phyloP scores from a whole-genome alignment of 2,797 vertebrate species.

The Ficedula albicollis region DNA sequence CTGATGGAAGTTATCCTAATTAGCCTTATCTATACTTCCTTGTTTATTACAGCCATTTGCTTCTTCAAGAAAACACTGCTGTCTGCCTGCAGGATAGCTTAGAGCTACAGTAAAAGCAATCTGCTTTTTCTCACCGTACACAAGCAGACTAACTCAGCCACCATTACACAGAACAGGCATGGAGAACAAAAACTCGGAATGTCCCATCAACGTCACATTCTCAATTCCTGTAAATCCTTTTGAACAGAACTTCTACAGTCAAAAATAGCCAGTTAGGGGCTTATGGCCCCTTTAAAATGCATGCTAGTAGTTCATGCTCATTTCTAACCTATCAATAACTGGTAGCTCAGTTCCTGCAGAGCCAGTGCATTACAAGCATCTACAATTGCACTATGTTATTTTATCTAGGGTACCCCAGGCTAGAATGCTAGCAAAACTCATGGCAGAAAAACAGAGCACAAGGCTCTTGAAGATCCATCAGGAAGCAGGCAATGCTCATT shows the following conservation, averaged over 20 bases:
- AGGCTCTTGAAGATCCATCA: background rate
- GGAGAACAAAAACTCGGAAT: constrained; percentile 26
- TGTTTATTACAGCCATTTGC: constrained; percentile 54
- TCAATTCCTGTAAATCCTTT: background rate
- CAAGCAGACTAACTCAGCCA: constrained; percentile 5
- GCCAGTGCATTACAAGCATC: background rate
- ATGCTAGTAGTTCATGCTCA: background rate
- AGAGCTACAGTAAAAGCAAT: constrained; percentile 14
- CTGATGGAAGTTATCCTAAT: constrained; percentile 1
- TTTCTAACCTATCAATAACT: background rate
- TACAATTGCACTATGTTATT: background rate
- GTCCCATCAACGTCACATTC: background rate
- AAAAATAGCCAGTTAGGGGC: background rate
- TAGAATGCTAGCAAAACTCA: background rate
- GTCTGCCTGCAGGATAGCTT: constrained; percentile 51
- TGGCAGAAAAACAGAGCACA: background rate
- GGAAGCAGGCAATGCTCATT: background rate
- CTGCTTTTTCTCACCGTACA: background rate
- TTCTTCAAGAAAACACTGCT: constrained; percentile 53
- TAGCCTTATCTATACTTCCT: constrained; percentile 39
- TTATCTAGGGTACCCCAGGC: background rate
- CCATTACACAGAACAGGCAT: background rate
- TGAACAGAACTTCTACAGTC: background rate
- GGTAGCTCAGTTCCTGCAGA: background rate
- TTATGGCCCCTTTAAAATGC: background rate